These are phyloP conservation scores for Herpetotheres cachinnans DNA, from an alignment of 2,113 vertebrate species.

Conservation along the genomic window DNA sequence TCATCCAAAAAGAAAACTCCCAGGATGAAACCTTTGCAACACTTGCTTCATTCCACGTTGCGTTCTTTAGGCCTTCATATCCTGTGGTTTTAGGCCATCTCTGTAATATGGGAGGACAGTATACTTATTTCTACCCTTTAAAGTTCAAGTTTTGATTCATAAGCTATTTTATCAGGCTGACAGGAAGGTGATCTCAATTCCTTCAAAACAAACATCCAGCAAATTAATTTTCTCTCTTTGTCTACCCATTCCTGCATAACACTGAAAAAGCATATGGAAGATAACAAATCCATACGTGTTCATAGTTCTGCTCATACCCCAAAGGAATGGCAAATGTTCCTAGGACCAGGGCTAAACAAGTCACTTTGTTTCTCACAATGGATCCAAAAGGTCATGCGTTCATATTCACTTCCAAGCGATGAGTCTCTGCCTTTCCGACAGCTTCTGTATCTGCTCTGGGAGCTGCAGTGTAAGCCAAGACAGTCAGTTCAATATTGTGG, in stretches of 20 bases:
- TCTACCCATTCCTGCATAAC: not conserved
- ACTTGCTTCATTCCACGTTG: not conserved
- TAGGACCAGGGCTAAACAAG: not conserved
- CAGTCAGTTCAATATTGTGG: not conserved
- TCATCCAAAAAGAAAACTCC: not conserved
- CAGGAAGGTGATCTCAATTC: not conserved
- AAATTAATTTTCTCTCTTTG: slow-evolving; percentile 7
- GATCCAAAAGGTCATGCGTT: not conserved
- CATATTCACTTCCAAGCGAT: not conserved
- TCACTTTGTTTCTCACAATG: not conserved
- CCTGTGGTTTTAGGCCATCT: not conserved
- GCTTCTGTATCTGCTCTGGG: not conserved
- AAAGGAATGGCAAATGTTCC: not conserved
- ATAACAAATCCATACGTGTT: not conserved
- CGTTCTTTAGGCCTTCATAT: not conserved
- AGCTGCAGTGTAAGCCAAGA: not conserved
- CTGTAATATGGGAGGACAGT: not conserved
- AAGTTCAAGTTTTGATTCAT: not conserved
- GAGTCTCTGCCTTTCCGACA: not conserved
- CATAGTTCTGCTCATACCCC: not conserved
- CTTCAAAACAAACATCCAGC: not conserved
- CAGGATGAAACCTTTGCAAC: not conserved
- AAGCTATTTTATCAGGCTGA: not conserved
- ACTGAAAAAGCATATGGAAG: not conserved
- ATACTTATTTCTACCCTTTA: not conserved